Conservation (phyloP, 2,113 vertebrate genomes). For the Microtus oregoni region DNA sequence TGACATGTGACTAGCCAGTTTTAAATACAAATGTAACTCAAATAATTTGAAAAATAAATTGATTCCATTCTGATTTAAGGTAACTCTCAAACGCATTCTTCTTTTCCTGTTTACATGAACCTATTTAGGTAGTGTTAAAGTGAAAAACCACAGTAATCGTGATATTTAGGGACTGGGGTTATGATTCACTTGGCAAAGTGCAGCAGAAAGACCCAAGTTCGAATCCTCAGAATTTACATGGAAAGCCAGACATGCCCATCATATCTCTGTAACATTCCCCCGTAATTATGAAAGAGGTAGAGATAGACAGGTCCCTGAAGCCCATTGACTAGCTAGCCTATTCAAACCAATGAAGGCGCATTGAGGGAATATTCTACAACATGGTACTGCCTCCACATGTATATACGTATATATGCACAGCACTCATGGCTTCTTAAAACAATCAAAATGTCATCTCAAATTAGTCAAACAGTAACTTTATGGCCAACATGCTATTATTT, state of each 20-base stretch:
- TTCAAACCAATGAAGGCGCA: neutral
- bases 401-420: neutral
- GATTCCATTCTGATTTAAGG: neutral
- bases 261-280: neutral
- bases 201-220: neutral
- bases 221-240: neutral
- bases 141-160: neutral
- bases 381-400: neutral
- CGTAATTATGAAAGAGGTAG: neutral
- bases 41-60: slow-evolving; percentile 28
- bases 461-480: neutral
- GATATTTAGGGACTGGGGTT: neutral
- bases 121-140: neutral
- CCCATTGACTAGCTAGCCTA: neutral
- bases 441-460: neutral
- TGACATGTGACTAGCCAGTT: neutral
- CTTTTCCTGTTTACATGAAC: neutral
- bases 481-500: neutral
- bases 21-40: neutral
- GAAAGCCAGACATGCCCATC: neutral
- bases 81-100: neutral
- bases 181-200: too few relatives aligned
- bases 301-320: neutral
- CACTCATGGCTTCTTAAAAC: neutral
- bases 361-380: neutral